A percentile compares a stretch with the other conserved stretches of the same genome.
Conservation (phyloP, 2,113 vertebrate species). For the Pelusios castaneus region DNA sequence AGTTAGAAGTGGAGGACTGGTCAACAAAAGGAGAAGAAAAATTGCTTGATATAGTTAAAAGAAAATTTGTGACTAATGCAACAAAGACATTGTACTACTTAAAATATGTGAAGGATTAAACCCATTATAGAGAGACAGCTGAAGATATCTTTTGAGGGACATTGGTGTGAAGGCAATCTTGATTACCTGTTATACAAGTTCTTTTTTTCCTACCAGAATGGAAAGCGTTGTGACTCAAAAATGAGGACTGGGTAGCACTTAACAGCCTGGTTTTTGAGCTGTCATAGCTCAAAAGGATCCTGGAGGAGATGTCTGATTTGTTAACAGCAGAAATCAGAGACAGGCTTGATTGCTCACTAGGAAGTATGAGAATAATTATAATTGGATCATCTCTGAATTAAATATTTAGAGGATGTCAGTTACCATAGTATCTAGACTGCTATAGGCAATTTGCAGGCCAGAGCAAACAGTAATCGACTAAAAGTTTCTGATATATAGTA, state of each 20-base stretch:
- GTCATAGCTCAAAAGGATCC: not conserved
- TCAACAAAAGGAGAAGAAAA: not conserved
- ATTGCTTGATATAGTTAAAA: not conserved
- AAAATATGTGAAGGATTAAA: not conserved
- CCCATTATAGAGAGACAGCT: rapidly evolving
- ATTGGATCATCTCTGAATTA: not conserved
- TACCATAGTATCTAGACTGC: not conserved
- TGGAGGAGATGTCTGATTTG: not conserved
- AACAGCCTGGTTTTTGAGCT: not conserved
- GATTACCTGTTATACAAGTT: not conserved
- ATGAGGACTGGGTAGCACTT: not conserved
- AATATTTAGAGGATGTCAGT: not conserved
- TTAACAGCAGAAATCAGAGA: no score
- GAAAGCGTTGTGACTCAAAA: not conserved
- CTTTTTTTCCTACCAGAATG: not conserved
- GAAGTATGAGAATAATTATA: not conserved
- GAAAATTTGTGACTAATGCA: not conserved
- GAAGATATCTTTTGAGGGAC: not conserved
- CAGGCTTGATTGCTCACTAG: not conserved
- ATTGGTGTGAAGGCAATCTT: not conserved
- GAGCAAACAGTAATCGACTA: not conserved
- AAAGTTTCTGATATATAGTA: not conserved
- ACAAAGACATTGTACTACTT: not conserved
- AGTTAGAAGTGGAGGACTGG: not conserved
- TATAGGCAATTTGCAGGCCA: not conserved